Conservation (phyloP, 2,797 vertebrate species). For the Liparis tanakae region DNA sequence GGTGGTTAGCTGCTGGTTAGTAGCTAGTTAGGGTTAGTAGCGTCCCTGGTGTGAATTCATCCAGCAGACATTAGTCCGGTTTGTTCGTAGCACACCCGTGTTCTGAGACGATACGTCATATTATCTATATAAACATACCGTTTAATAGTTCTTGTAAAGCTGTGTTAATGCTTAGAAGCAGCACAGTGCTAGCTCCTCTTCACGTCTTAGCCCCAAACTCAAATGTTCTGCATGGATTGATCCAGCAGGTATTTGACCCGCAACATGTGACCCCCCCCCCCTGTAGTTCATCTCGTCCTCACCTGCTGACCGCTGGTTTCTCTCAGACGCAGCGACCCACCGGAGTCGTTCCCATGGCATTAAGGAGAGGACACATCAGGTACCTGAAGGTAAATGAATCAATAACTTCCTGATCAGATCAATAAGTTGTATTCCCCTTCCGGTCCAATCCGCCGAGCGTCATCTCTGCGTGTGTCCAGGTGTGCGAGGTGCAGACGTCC, state of each 20-base stretch:
- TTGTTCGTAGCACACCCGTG: too few relatives aligned
- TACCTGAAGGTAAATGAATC: constrained; percentile 82
- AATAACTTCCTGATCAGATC: not conserved
- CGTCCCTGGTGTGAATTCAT: too few relatives aligned
- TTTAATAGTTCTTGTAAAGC: too few relatives aligned
- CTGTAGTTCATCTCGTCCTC: not conserved
- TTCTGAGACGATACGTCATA: too few relatives aligned
- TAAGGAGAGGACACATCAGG: constrained; percentile 84
- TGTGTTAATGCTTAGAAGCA: too few relatives aligned
- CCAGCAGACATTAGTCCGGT: too few relatives aligned
- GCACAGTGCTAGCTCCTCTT: too few relatives aligned
- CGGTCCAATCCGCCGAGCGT: too few relatives aligned
- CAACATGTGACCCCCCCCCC: not conserved
- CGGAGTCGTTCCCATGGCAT: constrained; percentile 77
- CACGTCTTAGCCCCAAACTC: too few relatives aligned
- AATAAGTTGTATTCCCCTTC: not conserved
- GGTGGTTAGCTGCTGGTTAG: too few relatives aligned
- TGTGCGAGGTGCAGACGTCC: constrained; percentile 84
- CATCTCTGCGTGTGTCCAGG: constrained; percentile 57
- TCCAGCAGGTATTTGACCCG: not conserved
- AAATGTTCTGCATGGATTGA: not conserved
- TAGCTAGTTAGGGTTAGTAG: too few relatives aligned
- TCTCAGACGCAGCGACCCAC: constrained; percentile 50
- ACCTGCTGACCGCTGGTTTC: not conserved
- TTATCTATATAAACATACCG: too few relatives aligned